Evolutionary conservation across 2,888 invertebrate genomes (phyloP).

Genomic region (Chrysolina oricalcia): DNA sequence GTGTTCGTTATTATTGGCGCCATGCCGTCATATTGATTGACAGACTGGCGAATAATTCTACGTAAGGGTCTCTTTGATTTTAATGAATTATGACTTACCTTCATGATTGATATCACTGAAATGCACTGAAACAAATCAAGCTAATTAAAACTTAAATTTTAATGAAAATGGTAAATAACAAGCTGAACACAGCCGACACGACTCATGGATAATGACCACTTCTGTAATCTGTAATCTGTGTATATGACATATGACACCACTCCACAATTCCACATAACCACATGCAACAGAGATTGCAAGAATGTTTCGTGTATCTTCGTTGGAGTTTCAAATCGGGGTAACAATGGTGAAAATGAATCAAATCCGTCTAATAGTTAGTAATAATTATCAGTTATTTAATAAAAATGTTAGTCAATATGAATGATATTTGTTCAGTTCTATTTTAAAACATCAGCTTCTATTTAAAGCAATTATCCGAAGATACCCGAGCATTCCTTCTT

Average conservation of each 20-base stretch:
- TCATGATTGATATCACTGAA: constrained; percentile 23
- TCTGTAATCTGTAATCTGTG: too few species aligned
- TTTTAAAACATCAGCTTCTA: constrained; percentile 22
- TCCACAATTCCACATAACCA: neutral
- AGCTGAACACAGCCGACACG: too few species aligned
- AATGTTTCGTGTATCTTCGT: constrained; percentile 25
- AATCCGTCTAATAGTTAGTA: constrained; percentile 2
- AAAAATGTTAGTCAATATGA: constrained; percentile 15
- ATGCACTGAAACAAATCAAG: neutral
- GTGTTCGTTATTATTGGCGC: constrained; percentile 9
- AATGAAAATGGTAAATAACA: too few species aligned
- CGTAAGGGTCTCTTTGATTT: constrained; percentile 22
- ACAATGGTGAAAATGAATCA: neutral
- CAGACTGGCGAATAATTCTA: constrained; percentile 21
- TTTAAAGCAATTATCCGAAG: constrained; percentile 25
- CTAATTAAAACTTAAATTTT: neutral
- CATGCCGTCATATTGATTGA: constrained; percentile 25
- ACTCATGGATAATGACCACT: too few species aligned
- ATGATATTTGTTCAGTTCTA: constrained; percentile 17
- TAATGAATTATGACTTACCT: constrained; percentile 10
- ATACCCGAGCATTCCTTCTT: constrained; percentile 22
- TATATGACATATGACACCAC: neutral
- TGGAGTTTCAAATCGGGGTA: constrained; percentile 3
- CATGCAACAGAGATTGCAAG: neutral
- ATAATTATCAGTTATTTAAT: constrained; percentile 1